A percentile compares a stretch with the other conserved stretches of the same genome.
These are phyloP conservation scores for Bombyx huttoni DNA, from an alignment of 2,888 invertebrate species.

Conservation along the genomic window DNA sequence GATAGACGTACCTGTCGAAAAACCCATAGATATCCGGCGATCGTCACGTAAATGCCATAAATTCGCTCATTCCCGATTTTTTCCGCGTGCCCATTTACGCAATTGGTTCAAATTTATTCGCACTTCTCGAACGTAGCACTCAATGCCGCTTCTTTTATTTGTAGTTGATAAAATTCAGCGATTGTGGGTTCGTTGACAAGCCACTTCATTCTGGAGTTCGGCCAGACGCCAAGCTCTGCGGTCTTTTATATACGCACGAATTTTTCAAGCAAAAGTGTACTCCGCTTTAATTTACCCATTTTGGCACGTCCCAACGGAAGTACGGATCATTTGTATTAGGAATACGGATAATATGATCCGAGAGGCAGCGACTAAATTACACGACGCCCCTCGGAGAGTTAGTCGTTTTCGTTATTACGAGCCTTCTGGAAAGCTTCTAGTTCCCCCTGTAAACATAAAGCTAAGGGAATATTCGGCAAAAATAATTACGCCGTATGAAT, in stretches of 20 bases:
- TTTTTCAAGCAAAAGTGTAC: conserved; percentile 35
- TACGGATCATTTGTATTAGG: conserved; percentile 53
- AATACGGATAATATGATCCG: conserved; percentile 49
- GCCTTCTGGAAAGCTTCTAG: conserved; percentile 22
- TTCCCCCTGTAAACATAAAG: conserved; percentile 20
- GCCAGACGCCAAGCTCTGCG: conserved; percentile 31
- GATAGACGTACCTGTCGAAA: too few species aligned
- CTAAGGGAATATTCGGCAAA: conserved; percentile 17
- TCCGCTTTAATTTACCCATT: conserved; percentile 63
- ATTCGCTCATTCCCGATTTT: too few species aligned
- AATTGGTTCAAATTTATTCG: conserved; percentile 12
- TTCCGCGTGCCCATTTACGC: conserved; percentile 7
- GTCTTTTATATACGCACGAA: conserved; percentile 47
- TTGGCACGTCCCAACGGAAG: conserved; percentile 57
- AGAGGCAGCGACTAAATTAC: conserved; percentile 37
- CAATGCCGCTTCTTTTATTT: conserved; percentile 14
- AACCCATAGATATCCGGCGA: too few species aligned
- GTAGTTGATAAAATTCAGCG: conserved; percentile 21
- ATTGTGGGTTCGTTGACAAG: conserved; percentile 23
- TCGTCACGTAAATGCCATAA: too few species aligned
- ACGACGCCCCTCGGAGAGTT: conserved; percentile 21
- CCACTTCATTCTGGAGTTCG: conserved; percentile 32
- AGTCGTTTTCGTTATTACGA: conserved; percentile 30
- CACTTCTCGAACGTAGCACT: conserved; percentile 8
- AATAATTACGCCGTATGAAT: conserved; percentile 29